Evolutionary conservation across 1,140 invertebrate genomes (phyloP).

Genomic region (Agraylea sexmaculata): DNA sequence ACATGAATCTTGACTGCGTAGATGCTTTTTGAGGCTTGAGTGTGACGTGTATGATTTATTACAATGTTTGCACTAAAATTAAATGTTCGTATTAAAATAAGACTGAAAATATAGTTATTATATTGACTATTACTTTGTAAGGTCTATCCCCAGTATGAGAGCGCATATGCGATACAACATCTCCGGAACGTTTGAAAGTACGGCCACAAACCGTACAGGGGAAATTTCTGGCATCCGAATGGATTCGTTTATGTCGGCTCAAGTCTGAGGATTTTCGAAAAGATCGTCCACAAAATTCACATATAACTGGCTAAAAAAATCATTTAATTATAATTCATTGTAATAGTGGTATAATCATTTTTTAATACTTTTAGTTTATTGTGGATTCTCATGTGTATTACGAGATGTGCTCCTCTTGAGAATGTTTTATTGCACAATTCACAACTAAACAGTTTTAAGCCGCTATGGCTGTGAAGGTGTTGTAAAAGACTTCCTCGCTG

Average conservation of each 20-base stretch:
- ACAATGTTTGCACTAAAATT: conserved; percentile 34
- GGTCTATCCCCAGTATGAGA: conserved; percentile 31
- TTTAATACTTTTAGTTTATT: conserved; percentile 29
- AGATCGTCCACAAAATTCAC: conserved; percentile 37
- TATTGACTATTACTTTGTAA: conserved; percentile 17
- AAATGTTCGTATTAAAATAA: conserved; percentile 3
- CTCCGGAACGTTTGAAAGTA: conserved; percentile 42
- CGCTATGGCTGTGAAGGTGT: conserved; percentile 37
- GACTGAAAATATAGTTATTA: conserved; percentile 2
- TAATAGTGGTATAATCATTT: background rate
- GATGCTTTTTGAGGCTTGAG: conserved; percentile 23
- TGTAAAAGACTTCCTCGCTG: conserved; percentile 23
- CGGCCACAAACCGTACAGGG: conserved; percentile 47
- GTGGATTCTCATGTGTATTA: conserved; percentile 37
- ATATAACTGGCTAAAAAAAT: conserved; percentile 36
- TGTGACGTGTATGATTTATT: conserved; percentile 55
- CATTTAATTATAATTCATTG: background rate
- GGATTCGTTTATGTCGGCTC: conserved; percentile 35
- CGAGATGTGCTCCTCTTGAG: conserved; percentile 32
- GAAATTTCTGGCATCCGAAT: conserved; percentile 47
- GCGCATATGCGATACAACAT: conserved; percentile 19
- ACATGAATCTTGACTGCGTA: conserved; percentile 39
- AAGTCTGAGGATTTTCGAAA: conserved; percentile 39
- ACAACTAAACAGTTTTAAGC: conserved; percentile 42
- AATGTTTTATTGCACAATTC: conserved; percentile 38